These are phyloP conservation scores for Momotus momota DNA, from an alignment of 2,797 vertebrate genomes.

Conservation along the genomic window DNA sequence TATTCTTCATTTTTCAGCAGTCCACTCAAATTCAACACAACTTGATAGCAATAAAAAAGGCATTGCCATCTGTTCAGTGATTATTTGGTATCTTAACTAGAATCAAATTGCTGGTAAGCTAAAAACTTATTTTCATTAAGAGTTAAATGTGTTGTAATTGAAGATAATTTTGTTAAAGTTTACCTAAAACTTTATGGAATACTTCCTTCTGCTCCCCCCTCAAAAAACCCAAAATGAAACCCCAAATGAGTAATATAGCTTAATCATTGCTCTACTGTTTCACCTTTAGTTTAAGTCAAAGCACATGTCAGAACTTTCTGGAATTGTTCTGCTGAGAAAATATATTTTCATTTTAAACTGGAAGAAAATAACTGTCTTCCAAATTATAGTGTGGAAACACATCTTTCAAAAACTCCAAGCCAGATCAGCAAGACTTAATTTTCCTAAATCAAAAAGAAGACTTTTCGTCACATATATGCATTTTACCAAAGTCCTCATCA, in stretches of 20 bases:
- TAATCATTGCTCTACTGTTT: neutral
- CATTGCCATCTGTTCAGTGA: slow-evolving; percentile 8
- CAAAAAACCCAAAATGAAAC: neutral
- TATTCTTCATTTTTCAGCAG: neutral
- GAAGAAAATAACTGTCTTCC: neutral
- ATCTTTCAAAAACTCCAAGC: neutral
- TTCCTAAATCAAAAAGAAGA: neutral
- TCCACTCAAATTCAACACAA: neutral
- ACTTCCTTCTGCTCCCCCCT: neutral
- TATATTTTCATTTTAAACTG: neutral
- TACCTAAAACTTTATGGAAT: neutral
- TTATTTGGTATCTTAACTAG: neutral
- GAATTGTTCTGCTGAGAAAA: neutral
- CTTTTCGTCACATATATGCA: rapidly evolving
- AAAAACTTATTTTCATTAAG: neutral
- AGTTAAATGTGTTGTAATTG: neutral
- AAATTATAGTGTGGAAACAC: neutral
- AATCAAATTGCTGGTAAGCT: neutral
- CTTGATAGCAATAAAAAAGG: neutral
- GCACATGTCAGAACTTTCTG: neutral
- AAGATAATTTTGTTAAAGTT: neutral
- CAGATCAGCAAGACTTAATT: neutral
- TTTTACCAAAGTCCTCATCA: neutral
- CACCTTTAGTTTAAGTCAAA: neutral
- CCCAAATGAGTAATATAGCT: neutral